Percentiles rank a stretch among this genome's conserved stretches.
phyloP scores from a whole-genome alignment of 2,797 vertebrate species.

The Odontamblyopus rebecca region DNA sequence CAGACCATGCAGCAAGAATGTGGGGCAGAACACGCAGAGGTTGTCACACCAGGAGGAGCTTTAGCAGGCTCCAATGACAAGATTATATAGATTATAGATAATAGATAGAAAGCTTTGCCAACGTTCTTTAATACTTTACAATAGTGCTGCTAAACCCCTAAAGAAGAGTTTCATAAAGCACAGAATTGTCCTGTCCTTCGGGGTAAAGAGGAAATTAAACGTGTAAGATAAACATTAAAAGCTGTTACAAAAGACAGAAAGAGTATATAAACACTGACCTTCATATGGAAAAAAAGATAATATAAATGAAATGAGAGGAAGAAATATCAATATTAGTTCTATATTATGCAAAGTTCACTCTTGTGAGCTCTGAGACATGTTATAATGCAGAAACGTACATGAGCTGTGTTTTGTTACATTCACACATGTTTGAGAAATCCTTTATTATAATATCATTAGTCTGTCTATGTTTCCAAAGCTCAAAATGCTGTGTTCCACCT shows the following conservation, averaged over 20 bases:
- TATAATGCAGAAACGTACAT: too few relatives aligned
- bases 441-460: too few relatives aligned
- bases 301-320: not conserved
- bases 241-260: not conserved
- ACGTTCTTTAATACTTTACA: slow-evolving; percentile 15
- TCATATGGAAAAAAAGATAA: not conserved
- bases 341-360: too few relatives aligned
- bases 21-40: slow-evolving; percentile 28
- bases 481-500: too few relatives aligned
- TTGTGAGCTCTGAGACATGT: too few relatives aligned
- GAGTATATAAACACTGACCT: not conserved
- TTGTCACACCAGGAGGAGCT: slow-evolving; percentile 55
- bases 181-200: not conserved
- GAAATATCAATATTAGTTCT: not conserved
- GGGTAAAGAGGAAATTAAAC: not conserved
- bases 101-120: slow-evolving; percentile 17
- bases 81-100: slow-evolving; percentile 23
- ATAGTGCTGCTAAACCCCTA: not conserved
- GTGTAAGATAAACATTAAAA: not conserved
- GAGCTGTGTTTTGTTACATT: too few relatives aligned
- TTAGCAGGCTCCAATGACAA: slow-evolving; percentile 42
- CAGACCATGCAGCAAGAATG: slow-evolving; percentile 37
- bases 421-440: too few relatives aligned
- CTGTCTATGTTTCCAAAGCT: too few relatives aligned
- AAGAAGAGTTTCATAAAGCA: not conserved